Evolutionary conservation across 2,797 vertebrate genomes (phyloP).

Genomic region (Neostethus bicornis): DNA sequence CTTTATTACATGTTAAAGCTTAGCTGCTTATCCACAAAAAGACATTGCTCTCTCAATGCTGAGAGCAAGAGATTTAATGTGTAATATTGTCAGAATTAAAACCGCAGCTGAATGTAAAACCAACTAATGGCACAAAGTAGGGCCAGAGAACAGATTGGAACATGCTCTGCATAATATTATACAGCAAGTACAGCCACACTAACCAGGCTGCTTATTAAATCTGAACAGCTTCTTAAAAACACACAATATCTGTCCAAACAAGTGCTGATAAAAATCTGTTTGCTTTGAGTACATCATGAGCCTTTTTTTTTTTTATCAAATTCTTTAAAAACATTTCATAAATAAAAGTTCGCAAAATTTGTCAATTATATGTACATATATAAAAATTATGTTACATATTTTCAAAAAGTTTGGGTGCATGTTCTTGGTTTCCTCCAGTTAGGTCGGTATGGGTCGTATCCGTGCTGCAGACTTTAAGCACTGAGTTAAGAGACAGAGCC

Average conservation of each 20-base stretch:
- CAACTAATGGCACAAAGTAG: neutral
- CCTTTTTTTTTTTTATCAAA: too few species aligned
- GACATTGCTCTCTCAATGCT: slow-evolving; percentile 7
- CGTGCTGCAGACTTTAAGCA: neutral
- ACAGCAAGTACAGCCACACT: neutral
- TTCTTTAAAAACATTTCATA: too few species aligned
- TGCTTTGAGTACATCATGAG: too few species aligned
- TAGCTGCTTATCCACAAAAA: slow-evolving; percentile 6
- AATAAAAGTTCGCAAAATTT: too few species aligned
- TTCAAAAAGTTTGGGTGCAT: neutral
- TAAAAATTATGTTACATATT: too few species aligned
- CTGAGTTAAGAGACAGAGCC: neutral
- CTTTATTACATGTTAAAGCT: slow-evolving; percentile 40
- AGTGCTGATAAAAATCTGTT: too few species aligned
- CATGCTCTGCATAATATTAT: slow-evolving; percentile 1
- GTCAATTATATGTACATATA: too few species aligned
- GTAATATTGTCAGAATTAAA: neutral
- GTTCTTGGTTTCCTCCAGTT: neutral
- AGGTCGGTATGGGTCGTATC: neutral
- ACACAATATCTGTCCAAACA: neutral
- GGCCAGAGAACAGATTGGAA: slow-evolving; percentile 2
- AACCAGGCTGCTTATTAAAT: neutral
- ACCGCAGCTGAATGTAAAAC: neutral
- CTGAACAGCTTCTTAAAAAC: neutral
- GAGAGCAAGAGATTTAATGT: slow-evolving; percentile 14